Base-by-base conservation (phyloP, 92 coral and sea anemone species). In the Montipora capitata region DNA sequence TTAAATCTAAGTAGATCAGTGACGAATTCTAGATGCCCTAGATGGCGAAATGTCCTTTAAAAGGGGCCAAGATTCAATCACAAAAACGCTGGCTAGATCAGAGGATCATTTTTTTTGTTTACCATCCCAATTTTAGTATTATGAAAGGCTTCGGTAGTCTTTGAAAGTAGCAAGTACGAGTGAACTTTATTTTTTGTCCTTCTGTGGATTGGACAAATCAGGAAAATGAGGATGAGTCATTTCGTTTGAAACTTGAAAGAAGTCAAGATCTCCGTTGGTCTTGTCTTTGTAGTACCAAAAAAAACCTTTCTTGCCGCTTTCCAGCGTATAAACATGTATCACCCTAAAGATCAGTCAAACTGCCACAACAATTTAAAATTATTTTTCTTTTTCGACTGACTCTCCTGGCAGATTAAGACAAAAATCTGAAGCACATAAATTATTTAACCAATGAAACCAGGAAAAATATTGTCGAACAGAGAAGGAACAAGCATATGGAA, bases 341-440 rank as follows among this genome's bases (percentile, higher is more conserved):
- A 27, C 35, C 35, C 35, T 27, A 27, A 27, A 27, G 2, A 1
- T 27, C 35, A 27, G 35, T 27, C 35, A 27, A 27, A 27, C 35
- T 27, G 35, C 35, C 35, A 27, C 35, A 27, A 27, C 35, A 27
- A 27, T 27, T 27, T 27, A 27, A 27, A 27, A 27, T 27, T 1
- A 42, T 12, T 35, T 42, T 4, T 41, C 15, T 77, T 15, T 15
- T 48, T 49, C 45, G 38, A 48, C 76, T 12, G 45, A 80, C 35
- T 49, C 4, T 3, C 76, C 68, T 3, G 38, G 40, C 17, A 40
- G 39, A 3, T 48, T 10, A 48, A 72, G 40, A 40, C 54, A 57
- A 27, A 81, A 44, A 68, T 7, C 17, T 68, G 40, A 54, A 59
- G 10, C 38, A 2, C 42, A 81, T 81, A 2, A 81, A 81, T 81